Conservation (phyloP, 2,888 invertebrate genomes). For the Eristalis tenax region DNA sequence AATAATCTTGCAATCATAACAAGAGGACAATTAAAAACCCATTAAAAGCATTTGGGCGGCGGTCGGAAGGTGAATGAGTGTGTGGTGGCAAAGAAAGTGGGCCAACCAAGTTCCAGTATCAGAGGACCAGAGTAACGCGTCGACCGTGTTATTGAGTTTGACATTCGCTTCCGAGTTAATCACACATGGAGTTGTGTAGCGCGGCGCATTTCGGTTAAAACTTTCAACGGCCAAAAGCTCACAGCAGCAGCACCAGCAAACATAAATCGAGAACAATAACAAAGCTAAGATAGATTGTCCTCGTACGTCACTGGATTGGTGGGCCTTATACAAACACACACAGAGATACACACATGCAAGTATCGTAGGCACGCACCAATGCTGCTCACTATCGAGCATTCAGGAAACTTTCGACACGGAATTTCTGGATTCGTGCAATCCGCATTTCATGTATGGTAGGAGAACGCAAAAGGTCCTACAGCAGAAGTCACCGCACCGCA, state of each 20-base stretch:
- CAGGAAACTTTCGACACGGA: slow-evolving; percentile 72
- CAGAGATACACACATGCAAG: slow-evolving; percentile 53
- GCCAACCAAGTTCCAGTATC: slow-evolving; percentile 58
- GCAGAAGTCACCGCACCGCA: slow-evolving; percentile 66
- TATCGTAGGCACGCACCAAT: slow-evolving; percentile 69
- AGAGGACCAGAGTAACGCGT: slow-evolving; percentile 33
- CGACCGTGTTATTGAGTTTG: slow-evolving; percentile 50
- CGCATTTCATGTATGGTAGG: slow-evolving; percentile 72
- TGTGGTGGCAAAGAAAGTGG: slow-evolving; percentile 47
- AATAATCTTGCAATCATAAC: slow-evolving; percentile 68
- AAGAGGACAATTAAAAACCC: slow-evolving; percentile 70
- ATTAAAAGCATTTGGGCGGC: slow-evolving; percentile 52
- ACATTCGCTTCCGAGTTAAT: slow-evolving; percentile 65
- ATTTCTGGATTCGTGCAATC: slow-evolving; percentile 70
- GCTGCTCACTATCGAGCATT: slow-evolving; percentile 63
- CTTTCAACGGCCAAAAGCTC: slow-evolving; percentile 67
- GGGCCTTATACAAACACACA: slow-evolving; percentile 59
- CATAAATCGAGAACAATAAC: slow-evolving; percentile 65
- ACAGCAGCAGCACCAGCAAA: slow-evolving; percentile 9
- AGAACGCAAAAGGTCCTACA: slow-evolving; percentile 72
- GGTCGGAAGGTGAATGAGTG: slow-evolving; percentile 11
- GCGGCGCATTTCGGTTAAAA: slow-evolving; percentile 63
- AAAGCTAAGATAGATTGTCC: slow-evolving; percentile 71
- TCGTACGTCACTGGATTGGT: slow-evolving; percentile 71
- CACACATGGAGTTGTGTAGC: slow-evolving; percentile 60